Evolutionary conservation across 1,140 invertebrate genomes (phyloP).

Genomic region (Heliconius melpomene): DNA sequence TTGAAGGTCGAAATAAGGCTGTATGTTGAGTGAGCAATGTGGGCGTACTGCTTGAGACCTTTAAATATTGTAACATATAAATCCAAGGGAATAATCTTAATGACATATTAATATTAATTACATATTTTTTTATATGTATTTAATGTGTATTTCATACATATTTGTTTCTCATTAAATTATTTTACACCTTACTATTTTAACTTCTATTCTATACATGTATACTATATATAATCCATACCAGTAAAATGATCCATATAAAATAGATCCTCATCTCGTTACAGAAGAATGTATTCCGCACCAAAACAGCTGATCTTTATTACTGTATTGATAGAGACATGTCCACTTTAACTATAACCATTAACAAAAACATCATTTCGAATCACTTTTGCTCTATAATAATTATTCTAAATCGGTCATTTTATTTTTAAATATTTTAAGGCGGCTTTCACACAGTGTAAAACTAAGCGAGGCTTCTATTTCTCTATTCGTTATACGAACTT

Average conservation of each 20-base stretch:
- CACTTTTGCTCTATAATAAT: constrained; percentile 36
- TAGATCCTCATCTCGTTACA: constrained; percentile 72
- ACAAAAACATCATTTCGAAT: constrained; percentile 64
- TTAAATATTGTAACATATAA: constrained; percentile 21
- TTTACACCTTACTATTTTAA: constrained; percentile 6
- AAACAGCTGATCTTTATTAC: constrained; percentile 59
- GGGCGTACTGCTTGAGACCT: constrained; percentile 35
- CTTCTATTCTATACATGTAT: constrained; percentile 2
- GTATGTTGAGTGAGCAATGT: constrained; percentile 29
- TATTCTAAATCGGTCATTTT: constrained; percentile 36
- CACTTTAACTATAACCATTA: constrained; percentile 66
- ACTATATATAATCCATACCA: constrained; percentile 59
- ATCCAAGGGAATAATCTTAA: constrained; percentile 33
- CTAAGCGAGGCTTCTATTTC: constrained; percentile 72
- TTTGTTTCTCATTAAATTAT: not conserved
- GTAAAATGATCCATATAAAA: constrained; percentile 65
- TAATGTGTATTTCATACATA: not conserved
- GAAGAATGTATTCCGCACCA: constrained; percentile 51
- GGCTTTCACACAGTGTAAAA: constrained; percentile 64
- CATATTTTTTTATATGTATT: not conserved
- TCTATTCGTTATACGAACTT: constrained; percentile 58
- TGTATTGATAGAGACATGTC: constrained; percentile 78
- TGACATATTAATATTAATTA: not conserved
- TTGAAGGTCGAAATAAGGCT: constrained; percentile 46
- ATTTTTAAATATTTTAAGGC: constrained; percentile 38